Base-by-base conservation (phyloP, 2,113 vertebrate genomes). In the Entomyzon cyanotis region DNA sequence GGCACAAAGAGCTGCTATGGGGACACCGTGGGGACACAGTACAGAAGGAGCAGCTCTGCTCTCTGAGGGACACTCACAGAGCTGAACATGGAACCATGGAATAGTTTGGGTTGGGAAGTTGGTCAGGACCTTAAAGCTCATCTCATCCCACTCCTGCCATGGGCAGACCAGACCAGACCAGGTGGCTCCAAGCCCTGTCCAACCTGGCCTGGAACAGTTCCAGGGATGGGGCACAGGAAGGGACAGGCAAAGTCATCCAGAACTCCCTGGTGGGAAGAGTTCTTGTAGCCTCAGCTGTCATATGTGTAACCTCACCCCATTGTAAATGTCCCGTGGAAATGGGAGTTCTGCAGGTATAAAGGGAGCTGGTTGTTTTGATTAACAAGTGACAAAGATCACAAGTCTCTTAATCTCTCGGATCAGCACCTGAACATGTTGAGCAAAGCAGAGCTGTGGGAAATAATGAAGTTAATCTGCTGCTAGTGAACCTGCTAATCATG, bases 21-120 rank as follows among this genome's bases (percentile, higher is more conserved):
- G 19, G 21, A n/a, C 3, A 2, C 2, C 0, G 41, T 58, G 3
- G 9, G 13, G 23, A 30, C 6, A 4, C 12, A 2, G 67, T 65
- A 22, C 30, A 10, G 18, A 12, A 62, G 63, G 6, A 84, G 70
- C 41, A 59, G 49, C 84, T 63, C 68, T 56, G 76, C 52, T 50
- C 28, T 19, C 59, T 7, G 50, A 69, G 22, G 46, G 74, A 28
- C 31, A 33, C 8, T 4, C 4, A 3, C 2, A 47, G 25, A 46
- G 17, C 71, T 90, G 70, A 33, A 31, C 41, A 12, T 14, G 49
- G 41, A 70, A 28, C 63, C 10, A 1, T 16, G 42, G 49, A 56
- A 33, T 49, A 56, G 35, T 56, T 70, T 77, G 56, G 35, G 35
- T 56, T 62, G 63, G 31, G 37, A 76, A 25, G 25, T 27, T 55